Evolutionary conservation across 2,113 vertebrate species (phyloP).

Genomic region (Salvator merianae): DNA sequence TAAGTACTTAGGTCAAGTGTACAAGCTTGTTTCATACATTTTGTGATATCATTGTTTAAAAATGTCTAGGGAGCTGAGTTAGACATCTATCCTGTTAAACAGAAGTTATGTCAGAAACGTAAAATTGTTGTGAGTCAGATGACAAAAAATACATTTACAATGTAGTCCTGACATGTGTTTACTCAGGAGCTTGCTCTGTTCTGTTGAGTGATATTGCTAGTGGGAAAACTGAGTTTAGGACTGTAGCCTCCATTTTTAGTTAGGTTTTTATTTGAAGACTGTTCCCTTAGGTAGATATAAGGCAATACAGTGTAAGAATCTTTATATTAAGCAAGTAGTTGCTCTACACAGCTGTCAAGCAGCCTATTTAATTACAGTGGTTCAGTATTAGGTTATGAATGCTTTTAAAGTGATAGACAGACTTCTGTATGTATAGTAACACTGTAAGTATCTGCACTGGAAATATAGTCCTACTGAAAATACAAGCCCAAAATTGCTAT

Average conservation of each 20-base stretch:
- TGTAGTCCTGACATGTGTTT: too few species aligned
- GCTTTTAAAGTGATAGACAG: conserved; percentile 14
- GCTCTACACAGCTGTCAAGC: conserved; percentile 28
- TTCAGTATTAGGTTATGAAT: conserved; percentile 19
- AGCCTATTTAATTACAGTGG: conserved; percentile 19
- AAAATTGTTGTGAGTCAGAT: neutral
- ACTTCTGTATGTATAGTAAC: conserved; percentile 28
- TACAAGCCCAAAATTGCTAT: conserved; percentile 26
- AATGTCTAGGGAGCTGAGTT: neutral
- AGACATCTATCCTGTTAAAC: neutral
- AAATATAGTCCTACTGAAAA: conserved; percentile 8
- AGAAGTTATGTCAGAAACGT: neutral
- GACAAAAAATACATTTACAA: conserved; percentile 8
- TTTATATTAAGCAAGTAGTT: neutral
- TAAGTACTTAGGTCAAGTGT: neutral
- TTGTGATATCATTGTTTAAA: neutral
- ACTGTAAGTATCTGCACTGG: neutral
- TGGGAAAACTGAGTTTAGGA: conserved; percentile 15
- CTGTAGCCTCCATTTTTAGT: neutral
- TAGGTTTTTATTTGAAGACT: conserved; percentile 42
- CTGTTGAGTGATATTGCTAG: neutral
- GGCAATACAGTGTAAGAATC: neutral
- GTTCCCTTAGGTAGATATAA: neutral
- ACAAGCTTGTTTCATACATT: neutral
- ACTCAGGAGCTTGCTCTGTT: too few species aligned